Base-by-base conservation (phyloP, 2,888 invertebrate species). In the Crocallis elinguaria region DNA sequence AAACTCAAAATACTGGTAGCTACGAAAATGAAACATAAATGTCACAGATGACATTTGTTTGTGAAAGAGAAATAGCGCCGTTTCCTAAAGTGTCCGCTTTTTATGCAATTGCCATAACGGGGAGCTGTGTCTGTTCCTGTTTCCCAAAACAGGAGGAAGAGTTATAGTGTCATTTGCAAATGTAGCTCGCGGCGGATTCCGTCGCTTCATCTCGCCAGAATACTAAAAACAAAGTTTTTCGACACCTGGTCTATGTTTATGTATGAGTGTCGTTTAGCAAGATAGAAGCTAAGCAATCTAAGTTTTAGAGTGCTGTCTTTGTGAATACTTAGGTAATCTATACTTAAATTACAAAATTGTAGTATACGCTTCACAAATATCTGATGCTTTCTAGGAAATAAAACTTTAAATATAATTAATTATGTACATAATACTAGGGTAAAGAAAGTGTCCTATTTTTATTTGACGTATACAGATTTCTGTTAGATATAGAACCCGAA, bases 141-240 rank as follows among this genome's bases (percentile, higher is more conserved):
- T 46, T 48, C 19, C 21, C 49, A 36, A 49, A 56, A 56, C 49
- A 51, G 43, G 29, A 41, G 44, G 36, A 46, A 29, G 52, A 54
- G 32, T 48, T 48, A 51, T 49, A 30, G 54, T 49, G 51, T 55
- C 54, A 50, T 60, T 57, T 57, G 60, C 57, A 59, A 62, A 62
- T 57, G 48, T 35, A 49, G 42, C 51, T 35, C 14, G 19, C 38
- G 17, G 35, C 6, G 39, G 35, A 48, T 36, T 37, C 30, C 27
- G 21, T 46, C 39, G 51, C 49, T 51, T 49, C 43, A 14, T 60
- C 44, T 53, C 39, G 12, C 19, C 25, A 37, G 50, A 41, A 49
- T 48, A 43, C 42, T 46, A 55, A 49, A 39, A 58, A 48, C 41
- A 50, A 60, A 59, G 52, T 59, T 57, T 55, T 42, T 41, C 32